Percentiles rank a stretch among this genome's conserved stretches.
These are phyloP conservation scores for Clarias pachynema DNA, from an alignment of 2,797 vertebrate species.

Conservation along the genomic window DNA sequence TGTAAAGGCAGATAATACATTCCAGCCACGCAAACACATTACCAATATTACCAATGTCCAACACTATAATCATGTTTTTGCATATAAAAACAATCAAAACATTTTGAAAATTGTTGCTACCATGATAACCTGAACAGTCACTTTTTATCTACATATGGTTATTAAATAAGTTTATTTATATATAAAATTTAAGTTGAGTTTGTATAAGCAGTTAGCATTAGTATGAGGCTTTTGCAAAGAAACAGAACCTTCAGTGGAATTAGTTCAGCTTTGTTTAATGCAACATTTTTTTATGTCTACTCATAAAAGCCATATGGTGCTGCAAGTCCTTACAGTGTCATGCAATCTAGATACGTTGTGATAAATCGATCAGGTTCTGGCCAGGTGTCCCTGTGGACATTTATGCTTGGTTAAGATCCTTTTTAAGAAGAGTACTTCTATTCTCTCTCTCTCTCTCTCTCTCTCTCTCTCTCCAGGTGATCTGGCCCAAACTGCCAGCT, in stretches of 20 bases:
- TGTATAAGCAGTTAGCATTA: neutral
- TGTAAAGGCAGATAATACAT: too few relatives aligned
- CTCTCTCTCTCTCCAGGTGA: conserved; percentile 40
- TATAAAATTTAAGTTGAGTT: neutral
- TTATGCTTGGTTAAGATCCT: conserved; percentile 1
- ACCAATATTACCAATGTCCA: too few relatives aligned
- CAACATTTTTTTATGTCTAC: too few relatives aligned
- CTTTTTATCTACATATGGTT: too few relatives aligned
- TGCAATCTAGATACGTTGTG: neutral
- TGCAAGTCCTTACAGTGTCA: neutral
- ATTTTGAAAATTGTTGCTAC: too few relatives aligned
- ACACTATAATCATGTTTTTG: too few relatives aligned
- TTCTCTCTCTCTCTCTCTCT: conserved; percentile 16
- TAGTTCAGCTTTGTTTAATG: neutral
- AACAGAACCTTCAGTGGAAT: neutral
- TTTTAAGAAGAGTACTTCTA: neutral
- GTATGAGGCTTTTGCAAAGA: neutral
- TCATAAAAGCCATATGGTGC: neutral
- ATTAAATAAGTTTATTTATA: too few relatives aligned
- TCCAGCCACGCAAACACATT: too few relatives aligned
- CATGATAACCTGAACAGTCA: too few relatives aligned
- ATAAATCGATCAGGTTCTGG: conserved; percentile 29
- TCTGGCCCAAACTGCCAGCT: conserved; percentile 75
- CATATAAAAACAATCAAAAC: too few relatives aligned
- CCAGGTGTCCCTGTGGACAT: neutral